Conservation (phyloP, 1,140 invertebrate species). For the Drosophila nigromelanica region DNA sequence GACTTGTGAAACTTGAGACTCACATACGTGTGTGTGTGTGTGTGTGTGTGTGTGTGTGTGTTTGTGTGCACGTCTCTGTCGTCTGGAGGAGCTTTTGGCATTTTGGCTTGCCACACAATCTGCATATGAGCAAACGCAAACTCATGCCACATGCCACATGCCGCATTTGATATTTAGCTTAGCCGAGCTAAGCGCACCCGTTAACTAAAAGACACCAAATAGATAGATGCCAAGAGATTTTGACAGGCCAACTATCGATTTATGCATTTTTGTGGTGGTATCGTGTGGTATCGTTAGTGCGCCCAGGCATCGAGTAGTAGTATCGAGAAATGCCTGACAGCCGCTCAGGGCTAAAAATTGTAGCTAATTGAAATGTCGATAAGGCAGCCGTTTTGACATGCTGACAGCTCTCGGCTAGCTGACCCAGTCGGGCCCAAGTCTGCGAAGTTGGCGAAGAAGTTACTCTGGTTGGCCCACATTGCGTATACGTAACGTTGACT, state of each 20-base stretch:
- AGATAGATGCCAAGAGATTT: conserved; percentile 79
- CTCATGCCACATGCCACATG: conserved; percentile 36
- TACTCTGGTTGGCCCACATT: conserved; percentile 65
- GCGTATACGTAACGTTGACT: conserved; percentile 77
- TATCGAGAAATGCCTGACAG: conserved; percentile 37
- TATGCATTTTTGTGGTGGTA: conserved; percentile 44
- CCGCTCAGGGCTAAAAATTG: conserved; percentile 54
- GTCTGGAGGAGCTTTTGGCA: conserved; percentile 51
- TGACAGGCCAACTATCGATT: conserved; percentile 71
- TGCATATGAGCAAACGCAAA: conserved; percentile 59
- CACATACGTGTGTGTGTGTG: no score
- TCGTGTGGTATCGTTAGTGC: conserved; percentile 14
- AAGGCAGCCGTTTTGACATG: conserved; percentile 69
- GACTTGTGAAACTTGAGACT: neutral
- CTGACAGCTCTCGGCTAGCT: conserved; percentile 10
- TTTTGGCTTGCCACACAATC: conserved; percentile 68
- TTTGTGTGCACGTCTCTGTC: conserved; percentile 14
- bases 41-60: no score
- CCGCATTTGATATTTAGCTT: conserved; percentile 55
- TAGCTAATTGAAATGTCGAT: conserved; percentile 78
- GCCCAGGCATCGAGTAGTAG: conserved; percentile 11
- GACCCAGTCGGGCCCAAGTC: neutral
- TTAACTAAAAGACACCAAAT: conserved; percentile 46
- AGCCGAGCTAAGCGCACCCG: conserved; percentile 10
- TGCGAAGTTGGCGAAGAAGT: conserved; percentile 23